Evolutionary conservation across 1,140 invertebrate species (phyloP).

Genomic region (Cotesia glomerata): DNA sequence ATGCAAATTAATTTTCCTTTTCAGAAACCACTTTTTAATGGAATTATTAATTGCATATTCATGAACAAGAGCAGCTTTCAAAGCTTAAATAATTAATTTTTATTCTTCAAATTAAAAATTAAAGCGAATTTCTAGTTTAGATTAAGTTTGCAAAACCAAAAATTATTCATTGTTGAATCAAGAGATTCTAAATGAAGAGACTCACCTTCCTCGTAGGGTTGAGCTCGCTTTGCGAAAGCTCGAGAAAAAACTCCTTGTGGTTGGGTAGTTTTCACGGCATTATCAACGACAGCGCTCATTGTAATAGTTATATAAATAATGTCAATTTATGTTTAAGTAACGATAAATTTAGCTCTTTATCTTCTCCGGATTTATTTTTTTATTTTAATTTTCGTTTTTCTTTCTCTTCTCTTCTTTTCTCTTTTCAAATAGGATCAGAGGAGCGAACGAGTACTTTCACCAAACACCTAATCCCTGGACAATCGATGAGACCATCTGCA

Average conservation of each 20-base stretch:
- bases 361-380: neutral
- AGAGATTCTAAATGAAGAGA: conserved; percentile 31
- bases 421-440: neutral
- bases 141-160: too few relatives aligned
- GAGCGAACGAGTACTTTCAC: conserved; percentile 3
- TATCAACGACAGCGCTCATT: conserved; percentile 56
- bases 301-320: conserved; percentile 20
- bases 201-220: conserved; percentile 60
- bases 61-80: too few relatives aligned
- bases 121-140: too few relatives aligned
- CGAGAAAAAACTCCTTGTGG: conserved; percentile 54
- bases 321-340: neutral
- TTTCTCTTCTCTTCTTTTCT: neutral
- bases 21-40: too few relatives aligned
- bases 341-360: conserved; percentile 2
- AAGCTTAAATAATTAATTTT: too few relatives aligned
- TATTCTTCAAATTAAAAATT: too few relatives aligned
- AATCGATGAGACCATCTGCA: conserved; percentile 31
- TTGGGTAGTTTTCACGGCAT: conserved; percentile 52
- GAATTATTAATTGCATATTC: too few relatives aligned
- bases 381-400: too few relatives aligned
- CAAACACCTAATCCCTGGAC: conserved; percentile 14
- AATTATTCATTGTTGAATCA: neutral
- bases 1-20: too few relatives aligned
- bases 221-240: conserved; percentile 56